Percentiles rank a stretch among this genome's conserved stretches.
phyloP scores from a whole-genome alignment of 2,797 vertebrate species.

The Corythornis leucogaster region DNA sequence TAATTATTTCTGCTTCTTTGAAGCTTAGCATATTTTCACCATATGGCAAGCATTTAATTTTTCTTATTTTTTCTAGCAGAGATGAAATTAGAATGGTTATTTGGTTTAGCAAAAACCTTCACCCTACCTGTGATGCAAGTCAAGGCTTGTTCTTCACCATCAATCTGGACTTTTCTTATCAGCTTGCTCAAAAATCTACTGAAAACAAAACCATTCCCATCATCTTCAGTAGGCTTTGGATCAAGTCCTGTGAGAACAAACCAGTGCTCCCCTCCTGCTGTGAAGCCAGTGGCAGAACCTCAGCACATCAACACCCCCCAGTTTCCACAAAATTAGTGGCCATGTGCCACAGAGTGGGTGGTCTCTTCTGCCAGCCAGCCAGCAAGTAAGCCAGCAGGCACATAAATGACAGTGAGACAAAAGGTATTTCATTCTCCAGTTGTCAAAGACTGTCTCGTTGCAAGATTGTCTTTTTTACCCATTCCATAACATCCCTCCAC shows the following conservation, averaged over 20 bases:
- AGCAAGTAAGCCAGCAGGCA: neutral
- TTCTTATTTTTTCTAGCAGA: slow-evolving; percentile 31
- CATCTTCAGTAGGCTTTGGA: neutral
- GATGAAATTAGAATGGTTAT: slow-evolving; percentile 13
- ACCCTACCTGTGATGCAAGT: neutral
- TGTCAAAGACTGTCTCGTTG: neutral
- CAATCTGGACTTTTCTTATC: neutral
- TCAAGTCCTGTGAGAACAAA: neutral
- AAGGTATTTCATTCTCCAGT: neutral
- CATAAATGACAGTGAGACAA: neutral
- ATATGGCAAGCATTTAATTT: slow-evolving; percentile 62
- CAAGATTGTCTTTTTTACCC: neutral
- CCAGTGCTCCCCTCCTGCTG: neutral
- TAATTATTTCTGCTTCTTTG: slow-evolving; percentile 64
- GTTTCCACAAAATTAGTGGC: neutral
- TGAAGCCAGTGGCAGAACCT: neutral
- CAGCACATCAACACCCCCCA: neutral
- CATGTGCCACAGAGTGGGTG: neutral
- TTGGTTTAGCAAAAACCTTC: slow-evolving; percentile 30
- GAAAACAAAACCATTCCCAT: neutral
- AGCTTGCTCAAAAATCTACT: neutral
- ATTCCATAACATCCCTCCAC: neutral
- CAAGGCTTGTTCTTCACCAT: neutral
- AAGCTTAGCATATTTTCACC: slow-evolving; percentile 63
- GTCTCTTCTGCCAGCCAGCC: neutral